A percentile compares a stretch with the other conserved stretches of the same genome.
Conservation (phyloP, 2,113 vertebrate species). For the Butastur rufipennis region DNA sequence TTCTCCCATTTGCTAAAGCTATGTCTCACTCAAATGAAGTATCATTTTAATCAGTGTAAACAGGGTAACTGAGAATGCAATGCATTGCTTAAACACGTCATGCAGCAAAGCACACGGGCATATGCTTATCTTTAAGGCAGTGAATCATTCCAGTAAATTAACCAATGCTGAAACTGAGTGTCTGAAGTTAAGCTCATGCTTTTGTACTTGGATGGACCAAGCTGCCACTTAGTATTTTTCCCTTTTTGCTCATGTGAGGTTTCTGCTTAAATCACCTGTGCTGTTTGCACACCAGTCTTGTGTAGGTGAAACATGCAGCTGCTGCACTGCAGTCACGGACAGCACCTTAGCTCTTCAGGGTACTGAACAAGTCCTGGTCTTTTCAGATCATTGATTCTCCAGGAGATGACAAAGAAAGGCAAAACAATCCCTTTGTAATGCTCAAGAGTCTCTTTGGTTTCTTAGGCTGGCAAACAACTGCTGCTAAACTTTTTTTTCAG, state of each 20-base stretch:
- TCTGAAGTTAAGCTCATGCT: background rate
- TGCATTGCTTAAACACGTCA: background rate
- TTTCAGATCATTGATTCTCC: background rate
- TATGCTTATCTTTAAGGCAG: background rate
- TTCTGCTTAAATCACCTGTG: rapidly evolving
- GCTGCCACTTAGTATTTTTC: background rate
- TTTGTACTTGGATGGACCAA: background rate
- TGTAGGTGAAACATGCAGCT: background rate
- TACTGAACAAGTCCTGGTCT: background rate
- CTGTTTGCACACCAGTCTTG: background rate
- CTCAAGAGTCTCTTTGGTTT: background rate
- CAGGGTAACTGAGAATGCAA: background rate
- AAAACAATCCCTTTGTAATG: background rate
- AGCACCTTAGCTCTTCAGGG: background rate
- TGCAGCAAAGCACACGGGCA: background rate
- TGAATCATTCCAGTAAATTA: background rate
- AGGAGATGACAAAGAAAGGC: background rate
- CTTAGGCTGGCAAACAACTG: background rate
- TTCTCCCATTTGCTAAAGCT: background rate
- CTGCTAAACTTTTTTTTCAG: background rate
- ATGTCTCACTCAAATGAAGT: background rate
- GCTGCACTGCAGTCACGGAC: rapidly evolving
- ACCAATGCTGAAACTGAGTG: background rate
- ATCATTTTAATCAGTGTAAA: background rate
- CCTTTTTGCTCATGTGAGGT: background rate